phyloP scores from a whole-genome alignment of 2,888 invertebrate species.

The Spatulosminthurus flaviceps region DNA sequence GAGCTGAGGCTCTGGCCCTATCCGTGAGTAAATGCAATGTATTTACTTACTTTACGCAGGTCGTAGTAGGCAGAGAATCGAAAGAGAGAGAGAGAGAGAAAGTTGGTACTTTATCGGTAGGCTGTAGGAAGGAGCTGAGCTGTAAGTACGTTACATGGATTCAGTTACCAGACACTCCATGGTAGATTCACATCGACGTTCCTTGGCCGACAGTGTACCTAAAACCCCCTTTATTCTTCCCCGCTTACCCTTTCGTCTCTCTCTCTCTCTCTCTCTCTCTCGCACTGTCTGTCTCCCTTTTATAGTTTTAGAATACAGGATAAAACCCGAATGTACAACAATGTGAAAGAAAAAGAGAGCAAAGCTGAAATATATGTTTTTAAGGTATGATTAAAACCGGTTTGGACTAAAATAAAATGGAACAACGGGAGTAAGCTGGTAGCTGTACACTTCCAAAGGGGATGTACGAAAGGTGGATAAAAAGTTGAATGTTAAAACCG shows the following conservation, averaged over 20 bases:
- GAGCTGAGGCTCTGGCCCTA: too few relatives aligned
- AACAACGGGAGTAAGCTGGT: not conserved
- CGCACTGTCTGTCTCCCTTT: constrained; percentile 16
- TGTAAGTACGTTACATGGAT: constrained; percentile 11
- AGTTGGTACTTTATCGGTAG: constrained; percentile 10
- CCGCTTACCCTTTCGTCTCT: constrained; percentile 30
- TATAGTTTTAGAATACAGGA: not conserved
- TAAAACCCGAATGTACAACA: constrained; percentile 24
- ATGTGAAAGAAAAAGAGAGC: not conserved
- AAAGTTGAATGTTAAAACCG: constrained; percentile 31
- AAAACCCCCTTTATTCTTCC: constrained; percentile 42
- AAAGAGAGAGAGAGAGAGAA: too few relatives aligned
- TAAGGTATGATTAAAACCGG: constrained; percentile 6
- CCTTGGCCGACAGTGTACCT: not conserved
- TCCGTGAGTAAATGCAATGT: not conserved
- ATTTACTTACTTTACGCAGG: not conserved
- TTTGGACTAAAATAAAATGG: not conserved
- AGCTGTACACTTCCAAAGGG: not conserved
- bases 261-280: constrained; percentile 38
- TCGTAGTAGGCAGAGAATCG: not conserved
- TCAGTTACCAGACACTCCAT: constrained; percentile 10
- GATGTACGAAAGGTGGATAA: not conserved
- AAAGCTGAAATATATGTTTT: constrained; percentile 1
- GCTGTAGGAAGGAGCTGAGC: not conserved
- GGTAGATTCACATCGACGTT: constrained; percentile 2